A percentile compares a stretch with the other conserved stretches of the same genome.
phyloP scores from a whole-genome alignment of 92 coral and sea anemone species.

The Heliopora coerulea region DNA sequence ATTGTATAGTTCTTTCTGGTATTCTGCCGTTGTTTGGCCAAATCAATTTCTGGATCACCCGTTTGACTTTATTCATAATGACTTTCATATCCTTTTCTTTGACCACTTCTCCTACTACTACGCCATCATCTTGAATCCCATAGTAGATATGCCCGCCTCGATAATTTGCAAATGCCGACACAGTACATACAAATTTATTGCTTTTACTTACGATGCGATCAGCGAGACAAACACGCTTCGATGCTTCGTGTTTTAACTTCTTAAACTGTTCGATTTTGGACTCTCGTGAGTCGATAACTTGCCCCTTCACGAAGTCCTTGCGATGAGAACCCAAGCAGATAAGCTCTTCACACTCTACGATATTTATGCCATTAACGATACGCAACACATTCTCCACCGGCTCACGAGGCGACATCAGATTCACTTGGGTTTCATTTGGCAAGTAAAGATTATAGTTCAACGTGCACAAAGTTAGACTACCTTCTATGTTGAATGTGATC shows the following conservation, averaged over 20 bases:
- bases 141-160: constrained; percentile 52
- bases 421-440: constrained; percentile 46
- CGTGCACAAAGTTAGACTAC: constrained; percentile 2
- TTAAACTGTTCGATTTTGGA: constrained; percentile 51
- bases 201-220: constrained; percentile 15
- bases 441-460: constrained; percentile 33
- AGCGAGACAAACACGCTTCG: constrained; percentile 25
- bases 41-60: constrained; percentile 33
- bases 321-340: constrained; percentile 11
- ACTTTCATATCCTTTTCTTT: constrained; percentile 12
- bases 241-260: constrained; percentile 9
- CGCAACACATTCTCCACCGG: constrained; percentile 10
- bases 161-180: constrained; percentile 54
- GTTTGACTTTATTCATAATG: constrained; percentile 5
- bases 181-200: constrained; percentile 26
- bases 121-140: constrained; percentile 18
- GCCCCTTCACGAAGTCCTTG: constrained; percentile 6
- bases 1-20: constrained; percentile 31
- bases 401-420: constrained; percentile 15
- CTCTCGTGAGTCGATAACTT: constrained; percentile 31
- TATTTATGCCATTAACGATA: not conserved
- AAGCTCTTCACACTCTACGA: constrained; percentile 1
- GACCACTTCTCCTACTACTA: constrained; percentile 9
- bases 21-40: constrained; percentile 41
- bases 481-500: not conserved